These are phyloP conservation scores for Drosophila lacertosa DNA, from an alignment of 1,140 invertebrate species.

Conservation along the genomic window DNA sequence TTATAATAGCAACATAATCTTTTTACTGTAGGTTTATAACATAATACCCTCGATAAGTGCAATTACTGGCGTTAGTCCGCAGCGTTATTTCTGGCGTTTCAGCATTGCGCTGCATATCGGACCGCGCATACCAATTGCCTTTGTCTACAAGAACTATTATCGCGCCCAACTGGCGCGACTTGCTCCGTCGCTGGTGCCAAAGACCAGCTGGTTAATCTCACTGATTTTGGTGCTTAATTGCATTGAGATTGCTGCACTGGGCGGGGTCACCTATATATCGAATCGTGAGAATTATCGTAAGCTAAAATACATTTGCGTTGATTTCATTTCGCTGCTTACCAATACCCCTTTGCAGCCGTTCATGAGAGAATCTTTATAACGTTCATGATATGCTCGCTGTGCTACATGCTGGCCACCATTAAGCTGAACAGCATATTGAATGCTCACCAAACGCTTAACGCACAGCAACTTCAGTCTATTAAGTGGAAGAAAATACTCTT, in stretches of 20 bases:
- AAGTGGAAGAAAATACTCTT: slow-evolving; percentile 90
- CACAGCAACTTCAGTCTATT: slow-evolving; percentile 85
- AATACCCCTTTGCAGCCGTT: slow-evolving; percentile 88
- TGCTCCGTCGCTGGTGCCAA: slow-evolving; percentile 85
- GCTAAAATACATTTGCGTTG: slow-evolving; percentile 77
- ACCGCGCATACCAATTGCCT: slow-evolving; percentile 93
- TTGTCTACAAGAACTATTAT: slow-evolving; percentile 93
- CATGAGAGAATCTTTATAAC: slow-evolving; percentile 96
- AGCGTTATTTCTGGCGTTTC: slow-evolving; percentile 96
- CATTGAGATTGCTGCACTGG: slow-evolving; percentile 92
- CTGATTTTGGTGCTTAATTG: slow-evolving; percentile 94
- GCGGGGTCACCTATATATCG: slow-evolving; percentile 95
- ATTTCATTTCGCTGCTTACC: background rate
- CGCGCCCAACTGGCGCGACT: slow-evolving; percentile 87
- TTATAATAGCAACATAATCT: background rate
- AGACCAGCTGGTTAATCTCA: slow-evolving; percentile 87
- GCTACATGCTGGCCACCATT: slow-evolving; percentile 90
- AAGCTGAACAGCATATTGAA: slow-evolving; percentile 75
- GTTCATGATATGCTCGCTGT: slow-evolving; percentile 94
- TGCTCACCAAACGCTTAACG: slow-evolving; percentile 79
- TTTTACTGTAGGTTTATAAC: slow-evolving; percentile 91
- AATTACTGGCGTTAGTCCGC: slow-evolving; percentile 95
- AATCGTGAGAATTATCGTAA: slow-evolving; percentile 97
- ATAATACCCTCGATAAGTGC: slow-evolving; percentile 96
- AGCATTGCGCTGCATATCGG: slow-evolving; percentile 95